These are phyloP conservation scores for Hypocryptadius cinnamomeus DNA, from an alignment of 2,113 vertebrate genomes.

Conservation along the genomic window DNA sequence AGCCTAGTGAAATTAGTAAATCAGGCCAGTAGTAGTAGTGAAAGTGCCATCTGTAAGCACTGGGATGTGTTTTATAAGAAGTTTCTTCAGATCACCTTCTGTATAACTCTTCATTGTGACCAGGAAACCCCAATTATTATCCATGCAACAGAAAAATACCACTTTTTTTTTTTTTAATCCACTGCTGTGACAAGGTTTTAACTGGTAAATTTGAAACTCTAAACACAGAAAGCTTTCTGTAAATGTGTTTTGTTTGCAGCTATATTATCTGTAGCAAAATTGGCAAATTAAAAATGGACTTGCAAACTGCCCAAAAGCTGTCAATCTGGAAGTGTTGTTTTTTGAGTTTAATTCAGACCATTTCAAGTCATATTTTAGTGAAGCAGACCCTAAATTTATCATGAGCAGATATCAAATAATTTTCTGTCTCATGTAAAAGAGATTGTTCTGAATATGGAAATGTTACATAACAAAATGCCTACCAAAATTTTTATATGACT, in stretches of 20 bases:
- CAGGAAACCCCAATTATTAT: constrained; percentile 43
- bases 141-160: constrained; percentile 23
- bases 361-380: constrained; percentile 25
- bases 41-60: background rate
- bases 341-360: constrained; percentile 33
- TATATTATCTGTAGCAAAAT: constrained; percentile 55
- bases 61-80: background rate
- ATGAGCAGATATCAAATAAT: background rate
- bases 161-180: constrained; percentile 4
- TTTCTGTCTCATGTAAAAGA: background rate
- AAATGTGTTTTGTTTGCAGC: constrained; percentile 53
- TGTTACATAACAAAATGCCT: background rate
- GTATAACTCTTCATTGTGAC: constrained; percentile 5
- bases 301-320: constrained; percentile 34
- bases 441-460: background rate
- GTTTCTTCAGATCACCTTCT: constrained; percentile 34
- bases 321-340: background rate
- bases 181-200: background rate
- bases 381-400: constrained; percentile 2
- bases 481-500: background rate
- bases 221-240: constrained; percentile 54
- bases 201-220: constrained; percentile 52
- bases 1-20: background rate
- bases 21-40: background rate
- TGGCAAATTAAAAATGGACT: constrained; percentile 57